Evolutionary conservation across 1,140 invertebrate species (phyloP).

Genomic region (Arion vulgaris): DNA sequence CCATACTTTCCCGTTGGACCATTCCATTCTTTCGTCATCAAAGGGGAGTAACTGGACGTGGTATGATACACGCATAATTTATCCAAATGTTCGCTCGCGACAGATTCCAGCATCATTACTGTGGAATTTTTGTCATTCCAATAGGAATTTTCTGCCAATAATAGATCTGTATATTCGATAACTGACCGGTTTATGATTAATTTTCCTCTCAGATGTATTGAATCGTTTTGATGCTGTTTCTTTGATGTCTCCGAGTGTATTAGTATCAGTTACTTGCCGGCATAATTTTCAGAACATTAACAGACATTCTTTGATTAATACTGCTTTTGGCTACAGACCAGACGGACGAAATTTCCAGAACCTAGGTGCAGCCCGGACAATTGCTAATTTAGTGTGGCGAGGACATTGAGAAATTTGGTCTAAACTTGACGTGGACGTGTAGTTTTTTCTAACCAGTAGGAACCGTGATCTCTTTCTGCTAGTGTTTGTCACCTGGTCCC

Average conservation of each 20-base stretch:
- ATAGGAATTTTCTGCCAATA: background rate
- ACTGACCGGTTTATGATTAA: background rate
- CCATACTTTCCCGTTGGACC: background rate
- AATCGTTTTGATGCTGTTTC: background rate
- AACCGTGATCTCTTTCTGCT: background rate
- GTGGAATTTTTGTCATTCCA: background rate
- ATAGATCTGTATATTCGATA: background rate
- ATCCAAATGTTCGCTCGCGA: conserved; percentile 29
- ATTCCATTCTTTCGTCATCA: conserved; percentile 11
- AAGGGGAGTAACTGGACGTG: conserved; percentile 14
- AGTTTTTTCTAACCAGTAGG: background rate
- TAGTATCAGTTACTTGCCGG: background rate
- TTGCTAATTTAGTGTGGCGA: background rate
- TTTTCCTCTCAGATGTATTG: background rate
- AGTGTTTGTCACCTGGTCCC: background rate
- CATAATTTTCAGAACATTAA: background rate
- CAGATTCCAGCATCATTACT: background rate
- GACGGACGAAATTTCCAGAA: background rate
- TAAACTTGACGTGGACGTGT: background rate
- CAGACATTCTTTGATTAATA: background rate
- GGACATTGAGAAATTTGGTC: background rate
- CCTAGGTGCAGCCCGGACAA: background rate
- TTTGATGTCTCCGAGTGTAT: background rate
- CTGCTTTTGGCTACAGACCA: background rate
- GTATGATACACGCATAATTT: conserved; percentile 34